Evolutionary conservation across 2,888 invertebrate species (phyloP).

Genomic region (Calephelis perditalis): DNA sequence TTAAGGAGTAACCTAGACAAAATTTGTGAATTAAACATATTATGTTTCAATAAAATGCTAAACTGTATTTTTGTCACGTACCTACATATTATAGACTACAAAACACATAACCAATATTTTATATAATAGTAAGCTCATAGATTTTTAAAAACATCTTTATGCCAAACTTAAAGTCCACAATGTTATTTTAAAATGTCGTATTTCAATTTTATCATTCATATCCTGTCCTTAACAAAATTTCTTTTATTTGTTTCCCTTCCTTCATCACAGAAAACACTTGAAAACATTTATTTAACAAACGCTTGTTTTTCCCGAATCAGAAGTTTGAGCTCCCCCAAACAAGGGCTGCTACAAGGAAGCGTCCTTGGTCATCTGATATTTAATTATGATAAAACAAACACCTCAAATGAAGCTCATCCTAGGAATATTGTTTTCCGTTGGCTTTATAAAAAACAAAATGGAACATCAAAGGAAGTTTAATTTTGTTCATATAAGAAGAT

Average conservation of each 20-base stretch:
- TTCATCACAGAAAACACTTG: constrained; percentile 1
- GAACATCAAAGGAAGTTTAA: constrained; percentile 13
- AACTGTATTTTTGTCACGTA: no score
- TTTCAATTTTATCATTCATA: no score
- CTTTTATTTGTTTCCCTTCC: not conserved
- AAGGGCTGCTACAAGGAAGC: constrained; percentile 2
- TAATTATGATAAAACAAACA: constrained; percentile 14
- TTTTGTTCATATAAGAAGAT: not conserved
- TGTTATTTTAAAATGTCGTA: no score
- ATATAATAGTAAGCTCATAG: no score
- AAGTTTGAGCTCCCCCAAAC: constrained; percentile 1
- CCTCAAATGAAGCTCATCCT: constrained; percentile 10
- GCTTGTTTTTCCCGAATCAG: constrained; percentile 10
- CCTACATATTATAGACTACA: no score
- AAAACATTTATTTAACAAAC: constrained; percentile 7
- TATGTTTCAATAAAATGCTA: no score
- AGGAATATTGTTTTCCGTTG: constrained; percentile 6
- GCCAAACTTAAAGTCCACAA: no score
- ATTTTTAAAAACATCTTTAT: no score
- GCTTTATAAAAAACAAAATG: constrained; percentile 1
- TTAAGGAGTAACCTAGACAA: no score
- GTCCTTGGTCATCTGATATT: constrained; percentile 12
- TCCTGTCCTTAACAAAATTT: constrained; percentile 1
- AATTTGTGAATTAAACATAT: no score
- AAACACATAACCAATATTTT: no score